These are phyloP conservation scores for Carettochelys insculpta DNA, from an alignment of 2,113 vertebrate species.

Conservation along the genomic window DNA sequence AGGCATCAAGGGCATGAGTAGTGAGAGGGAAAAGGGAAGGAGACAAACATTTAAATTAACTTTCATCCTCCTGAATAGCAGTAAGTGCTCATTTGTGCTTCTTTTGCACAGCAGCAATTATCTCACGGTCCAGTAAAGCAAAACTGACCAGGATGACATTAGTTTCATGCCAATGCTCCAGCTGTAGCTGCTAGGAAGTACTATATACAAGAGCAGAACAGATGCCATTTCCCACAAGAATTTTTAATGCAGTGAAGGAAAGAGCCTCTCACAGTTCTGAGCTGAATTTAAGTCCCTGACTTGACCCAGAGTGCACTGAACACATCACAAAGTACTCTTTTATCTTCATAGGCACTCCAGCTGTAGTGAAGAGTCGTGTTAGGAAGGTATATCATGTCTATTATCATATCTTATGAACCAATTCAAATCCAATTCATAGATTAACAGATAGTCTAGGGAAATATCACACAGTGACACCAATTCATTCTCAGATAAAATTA, in stretches of 20 bases:
- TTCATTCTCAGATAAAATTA: slow-evolving; percentile 27
- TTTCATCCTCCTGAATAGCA: slow-evolving; percentile 14
- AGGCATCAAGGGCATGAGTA: no score
- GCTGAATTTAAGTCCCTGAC: not conserved
- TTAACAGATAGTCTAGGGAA: slow-evolving; percentile 2
- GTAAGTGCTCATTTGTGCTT: not conserved
- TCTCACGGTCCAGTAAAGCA: not conserved
- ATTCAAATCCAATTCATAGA: slow-evolving; percentile 14
- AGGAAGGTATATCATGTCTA: not conserved
- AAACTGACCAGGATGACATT: not conserved
- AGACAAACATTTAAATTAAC: not conserved
- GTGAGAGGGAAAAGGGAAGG: not conserved
- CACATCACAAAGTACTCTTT: not conserved
- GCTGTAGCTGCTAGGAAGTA: not conserved
- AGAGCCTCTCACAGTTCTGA: not conserved
- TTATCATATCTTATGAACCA: not conserved
- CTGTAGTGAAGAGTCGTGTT: not conserved
- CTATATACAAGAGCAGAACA: not conserved
- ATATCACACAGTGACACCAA: not conserved
- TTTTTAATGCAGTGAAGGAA: not conserved
- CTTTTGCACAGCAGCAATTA: not conserved
- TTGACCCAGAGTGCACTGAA: not conserved
- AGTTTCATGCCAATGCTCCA: not conserved
- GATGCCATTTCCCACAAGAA: not conserved
- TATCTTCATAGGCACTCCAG: not conserved